These are phyloP conservation scores for Pachydiplax longipennis DNA, from an alignment of 2,888 invertebrate species.

Conservation along the genomic window DNA sequence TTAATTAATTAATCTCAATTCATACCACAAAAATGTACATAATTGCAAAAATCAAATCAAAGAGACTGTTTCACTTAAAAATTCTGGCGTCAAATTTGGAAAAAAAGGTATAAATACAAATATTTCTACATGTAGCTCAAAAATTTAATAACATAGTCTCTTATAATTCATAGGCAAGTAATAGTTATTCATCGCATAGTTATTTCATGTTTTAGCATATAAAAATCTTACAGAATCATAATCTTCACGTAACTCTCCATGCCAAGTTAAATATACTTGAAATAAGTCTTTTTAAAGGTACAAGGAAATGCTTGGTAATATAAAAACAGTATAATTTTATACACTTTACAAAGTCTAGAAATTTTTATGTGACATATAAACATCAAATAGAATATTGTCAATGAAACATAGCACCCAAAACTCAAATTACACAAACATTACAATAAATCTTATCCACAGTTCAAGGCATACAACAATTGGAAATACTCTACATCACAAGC, in stretches of 20 bases:
- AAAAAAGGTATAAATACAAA: not conserved
- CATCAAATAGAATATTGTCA: constrained; percentile 18
- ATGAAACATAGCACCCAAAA: constrained; percentile 30
- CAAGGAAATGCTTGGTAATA: not conserved
- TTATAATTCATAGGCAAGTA: too few species aligned
- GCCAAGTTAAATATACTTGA: not conserved
- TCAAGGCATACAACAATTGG: not conserved
- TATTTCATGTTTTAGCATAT: not conserved
- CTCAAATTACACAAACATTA: not conserved
- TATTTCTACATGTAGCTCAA: not conserved
- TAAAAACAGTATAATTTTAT: constrained; percentile 16
- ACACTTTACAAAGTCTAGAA: constrained; percentile 11
- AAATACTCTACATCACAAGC: not conserved
- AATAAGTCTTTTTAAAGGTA: not conserved
- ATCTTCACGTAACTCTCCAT: not conserved
- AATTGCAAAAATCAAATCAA: too few species aligned
- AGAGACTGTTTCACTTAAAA: not conserved
- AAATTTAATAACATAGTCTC: not conserved
- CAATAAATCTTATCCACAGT: not conserved
- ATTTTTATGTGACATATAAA: not conserved
- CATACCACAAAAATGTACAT: too few species aligned
- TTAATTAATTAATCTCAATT: too few species aligned
- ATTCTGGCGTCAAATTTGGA: not conserved
- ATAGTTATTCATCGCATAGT: too few species aligned
- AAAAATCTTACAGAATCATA: not conserved